A percentile compares a stretch with the other conserved stretches of the same genome.
These are phyloP conservation scores for Actinemys pallida DNA, from an alignment of 2,113 vertebrate species.

Conservation along the genomic window DNA sequence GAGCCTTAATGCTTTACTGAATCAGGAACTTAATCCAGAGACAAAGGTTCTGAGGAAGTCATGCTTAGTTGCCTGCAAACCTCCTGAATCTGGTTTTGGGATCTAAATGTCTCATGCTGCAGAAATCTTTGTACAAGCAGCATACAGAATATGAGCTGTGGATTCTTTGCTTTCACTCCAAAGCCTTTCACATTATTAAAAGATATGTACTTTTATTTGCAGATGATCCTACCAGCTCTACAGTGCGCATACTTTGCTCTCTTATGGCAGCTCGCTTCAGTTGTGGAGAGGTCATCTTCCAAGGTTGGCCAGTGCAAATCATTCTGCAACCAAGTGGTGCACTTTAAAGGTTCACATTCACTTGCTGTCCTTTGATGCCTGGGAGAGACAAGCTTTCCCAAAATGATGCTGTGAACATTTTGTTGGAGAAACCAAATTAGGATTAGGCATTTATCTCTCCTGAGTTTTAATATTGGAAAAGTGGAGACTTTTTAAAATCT, in stretches of 20 bases:
- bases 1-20: not conserved
- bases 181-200: slow-evolving; percentile 47
- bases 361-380: not conserved
- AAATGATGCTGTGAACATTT: not conserved
- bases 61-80: not conserved
- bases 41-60: not conserved
- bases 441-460: not conserved
- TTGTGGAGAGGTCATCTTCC: slow-evolving; percentile 74
- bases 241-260: slow-evolving; percentile 85
- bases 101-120: not conserved
- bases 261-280: slow-evolving; percentile 86
- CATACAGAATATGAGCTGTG: not conserved
- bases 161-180: slow-evolving; percentile 8
- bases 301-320: slow-evolving; percentile 77
- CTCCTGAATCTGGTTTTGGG: not conserved
- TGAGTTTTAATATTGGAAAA: not conserved
- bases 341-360: not conserved
- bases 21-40: not conserved
- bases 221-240: slow-evolving; percentile 86
- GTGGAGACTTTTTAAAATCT: not conserved
- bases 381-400: not conserved
- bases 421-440: not conserved
- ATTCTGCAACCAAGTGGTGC: not conserved
- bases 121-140: not conserved
- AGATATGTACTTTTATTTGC: slow-evolving; percentile 45